Evolutionary conservation across 2,888 invertebrate species (phyloP), one percentile per base, ranked within the genome.

Genomic region (Acleris sparsana): DNA sequence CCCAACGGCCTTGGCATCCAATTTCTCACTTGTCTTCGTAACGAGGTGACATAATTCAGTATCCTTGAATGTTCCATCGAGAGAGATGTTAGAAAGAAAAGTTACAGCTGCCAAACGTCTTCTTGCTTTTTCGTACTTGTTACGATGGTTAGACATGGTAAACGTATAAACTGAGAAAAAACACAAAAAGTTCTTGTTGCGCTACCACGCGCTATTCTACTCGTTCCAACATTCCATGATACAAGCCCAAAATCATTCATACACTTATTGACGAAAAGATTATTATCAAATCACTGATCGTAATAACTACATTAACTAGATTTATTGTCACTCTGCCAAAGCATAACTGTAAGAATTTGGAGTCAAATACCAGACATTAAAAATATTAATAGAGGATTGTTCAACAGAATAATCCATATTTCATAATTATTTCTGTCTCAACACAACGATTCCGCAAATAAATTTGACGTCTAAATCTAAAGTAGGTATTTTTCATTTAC

Each of bases 71-170:
- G 96, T 96, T 73, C 98, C 98, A 93, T 98, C 98, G 71, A 99
- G 93, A 71, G 98, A 98, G 84, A 99, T 99, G 92, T 98, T 99
- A 62, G 98, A 96, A 76, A 99, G 94, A 93, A 99, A 99, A 82
- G 97, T 97, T 80, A 98, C 95, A 75, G 99, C 99, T 83, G 98
- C 97, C 78, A 98, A 94, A 87, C 97, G 95, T 89, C 97, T 94
- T 83, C 97, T 95, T 80, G 96, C 96, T 89, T 95, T 95, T 80
- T 94, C 94, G 78, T 92, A 92, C 80, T 90, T 92, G 75, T 83
- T 87, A 52, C 88, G 87, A 75, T 88, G 84, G 67, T 73, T 82
- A 63, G 88, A 78, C 92, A 91, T 90, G 53, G 18, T 64, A 13
- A 60, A 44, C 49, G 18, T 49, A 16, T 48, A 64, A 20, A 43